These are phyloP conservation scores for Crenuchus spilurus DNA, from an alignment of 2,797 vertebrate genomes.

Conservation along the genomic window DNA sequence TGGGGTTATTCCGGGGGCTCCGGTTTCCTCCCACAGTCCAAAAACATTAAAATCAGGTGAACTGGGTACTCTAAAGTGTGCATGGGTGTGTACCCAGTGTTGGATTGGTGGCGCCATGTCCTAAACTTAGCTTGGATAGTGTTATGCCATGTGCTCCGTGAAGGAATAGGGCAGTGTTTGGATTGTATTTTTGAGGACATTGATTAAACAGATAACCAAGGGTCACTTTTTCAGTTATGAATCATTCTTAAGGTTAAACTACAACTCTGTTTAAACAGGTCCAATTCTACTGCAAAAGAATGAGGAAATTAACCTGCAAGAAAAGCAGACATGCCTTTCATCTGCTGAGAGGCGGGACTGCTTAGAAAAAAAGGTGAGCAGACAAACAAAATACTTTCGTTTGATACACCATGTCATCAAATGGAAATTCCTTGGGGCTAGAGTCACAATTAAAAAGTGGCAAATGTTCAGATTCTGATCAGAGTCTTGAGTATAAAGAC, in stretches of 20 bases:
- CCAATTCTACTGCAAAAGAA: not conserved
- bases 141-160: too few relatives aligned
- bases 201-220: too few relatives aligned
- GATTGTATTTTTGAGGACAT: too few relatives aligned
- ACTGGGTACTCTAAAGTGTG: too few relatives aligned
- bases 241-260: constrained; percentile 2
- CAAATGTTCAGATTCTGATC: not conserved
- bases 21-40: too few relatives aligned
- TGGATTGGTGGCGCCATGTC: too few relatives aligned
- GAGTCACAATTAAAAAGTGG: too few relatives aligned
- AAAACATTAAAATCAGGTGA: too few relatives aligned
- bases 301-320: constrained; percentile 16
- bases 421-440: not conserved
- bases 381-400: not conserved
- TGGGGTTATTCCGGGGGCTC: too few relatives aligned
- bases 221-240: not conserved
- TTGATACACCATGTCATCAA: not conserved
- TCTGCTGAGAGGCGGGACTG: not conserved
- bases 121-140: too few relatives aligned
- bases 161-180: too few relatives aligned
- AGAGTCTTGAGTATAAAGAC: not conserved
- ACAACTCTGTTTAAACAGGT: not conserved
- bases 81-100: too few relatives aligned
- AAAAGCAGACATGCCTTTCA: not conserved
- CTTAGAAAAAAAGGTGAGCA: not conserved